A percentile compares a stretch with the other conserved stretches of the same genome.
Evolutionary conservation across 2,113 vertebrate species (phyloP).

Genomic region (Chiloscyllium plagiosum): DNA sequence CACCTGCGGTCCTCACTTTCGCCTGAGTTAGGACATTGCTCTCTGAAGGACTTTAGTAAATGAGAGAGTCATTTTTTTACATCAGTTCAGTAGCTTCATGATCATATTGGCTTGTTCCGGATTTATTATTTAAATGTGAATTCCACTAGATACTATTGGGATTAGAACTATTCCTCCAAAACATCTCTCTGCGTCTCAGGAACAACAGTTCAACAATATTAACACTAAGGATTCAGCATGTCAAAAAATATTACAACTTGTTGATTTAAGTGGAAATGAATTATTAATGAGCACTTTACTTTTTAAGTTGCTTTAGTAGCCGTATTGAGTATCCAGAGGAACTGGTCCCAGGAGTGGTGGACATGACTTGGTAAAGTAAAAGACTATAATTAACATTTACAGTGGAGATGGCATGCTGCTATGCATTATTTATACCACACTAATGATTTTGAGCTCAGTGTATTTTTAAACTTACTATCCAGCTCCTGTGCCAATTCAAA

Average conservation of each 20-base stretch:
- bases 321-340: not conserved
- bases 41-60: too few species aligned
- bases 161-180: not conserved
- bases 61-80: too few species aligned
- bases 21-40: too few species aligned
- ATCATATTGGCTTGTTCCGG: too few species aligned
- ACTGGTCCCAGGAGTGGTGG: not conserved
- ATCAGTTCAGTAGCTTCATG: too few species aligned
- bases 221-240: not conserved
- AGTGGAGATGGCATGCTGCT: not conserved
- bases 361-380: not conserved
- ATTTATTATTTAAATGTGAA: too few species aligned
- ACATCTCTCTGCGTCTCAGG: not conserved
- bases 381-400: not conserved
- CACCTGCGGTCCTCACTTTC: too few species aligned
- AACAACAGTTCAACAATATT: not conserved
- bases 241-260: not conserved
- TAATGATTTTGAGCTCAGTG: not conserved
- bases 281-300: not conserved
- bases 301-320: not conserved
- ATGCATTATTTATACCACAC: not conserved
- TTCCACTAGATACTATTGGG: too few species aligned
- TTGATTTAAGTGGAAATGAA: not conserved
- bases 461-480: not conserved
- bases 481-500: not conserved